Evolutionary conservation across 1,140 invertebrate genomes (phyloP).

Genomic region (Leptopilina boulardi): DNA sequence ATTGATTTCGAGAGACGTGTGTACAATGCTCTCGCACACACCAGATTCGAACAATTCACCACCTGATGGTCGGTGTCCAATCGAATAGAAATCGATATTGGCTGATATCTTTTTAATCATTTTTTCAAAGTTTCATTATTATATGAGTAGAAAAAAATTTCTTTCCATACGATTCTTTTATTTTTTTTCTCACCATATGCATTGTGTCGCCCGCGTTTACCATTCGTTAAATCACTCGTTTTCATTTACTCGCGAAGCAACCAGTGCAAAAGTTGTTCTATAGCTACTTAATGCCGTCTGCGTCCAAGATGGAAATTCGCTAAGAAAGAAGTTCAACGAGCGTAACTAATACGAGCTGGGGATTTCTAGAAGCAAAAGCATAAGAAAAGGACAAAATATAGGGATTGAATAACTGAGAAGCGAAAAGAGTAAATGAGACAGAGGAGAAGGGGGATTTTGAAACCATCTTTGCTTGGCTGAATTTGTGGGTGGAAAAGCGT

Average conservation of each 20-base stretch:
- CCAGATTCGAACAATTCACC: conserved; percentile 26
- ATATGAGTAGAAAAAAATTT: too few relatives aligned
- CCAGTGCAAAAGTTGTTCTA: not conserved
- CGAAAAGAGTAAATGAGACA: conserved; percentile 3
- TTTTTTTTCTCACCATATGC: conserved; percentile 8
- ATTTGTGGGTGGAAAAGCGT: conserved; percentile 34
- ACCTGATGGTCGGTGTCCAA: conserved; percentile 23
- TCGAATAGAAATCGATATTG: too few relatives aligned
- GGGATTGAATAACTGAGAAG: not conserved
- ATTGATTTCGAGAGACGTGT: conserved; percentile 21
- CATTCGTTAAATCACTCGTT: conserved; percentile 8
- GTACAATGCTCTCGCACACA: not conserved
- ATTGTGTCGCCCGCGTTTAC: not conserved
- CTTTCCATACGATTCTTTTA: too few relatives aligned
- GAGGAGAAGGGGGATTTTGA: not conserved
- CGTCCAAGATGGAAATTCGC: conserved; percentile 27
- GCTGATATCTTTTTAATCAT: too few relatives aligned
- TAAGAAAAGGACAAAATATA: not conserved
- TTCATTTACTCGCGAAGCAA: conserved; percentile 18
- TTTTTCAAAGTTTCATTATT: too few relatives aligned
- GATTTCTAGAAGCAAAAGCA: conserved; percentile 12
- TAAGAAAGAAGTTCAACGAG: conserved; percentile 40
- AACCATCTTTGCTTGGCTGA: conserved; percentile 5
- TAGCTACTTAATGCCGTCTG: conserved; percentile 21
- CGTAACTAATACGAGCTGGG: conserved; percentile 36